Conservation (phyloP, 2,888 invertebrate genomes). For the Drosophila gaucha region DNA sequence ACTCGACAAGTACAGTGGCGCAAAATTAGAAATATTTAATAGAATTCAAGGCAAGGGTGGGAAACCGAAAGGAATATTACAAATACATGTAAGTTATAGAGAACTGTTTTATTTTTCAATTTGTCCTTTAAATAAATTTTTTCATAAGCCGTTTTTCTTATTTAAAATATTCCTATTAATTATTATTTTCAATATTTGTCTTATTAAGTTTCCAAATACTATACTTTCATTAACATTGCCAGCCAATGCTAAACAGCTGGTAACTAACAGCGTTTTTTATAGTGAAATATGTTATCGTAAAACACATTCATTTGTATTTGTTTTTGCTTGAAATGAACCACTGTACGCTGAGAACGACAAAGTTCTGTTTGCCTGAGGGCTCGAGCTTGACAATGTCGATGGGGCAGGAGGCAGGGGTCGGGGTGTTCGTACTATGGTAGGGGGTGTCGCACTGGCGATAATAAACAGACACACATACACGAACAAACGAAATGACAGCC, state of each 20-base stretch:
- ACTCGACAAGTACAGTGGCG: conserved; percentile 43
- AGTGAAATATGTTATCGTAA: too few species aligned
- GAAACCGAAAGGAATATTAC: not conserved
- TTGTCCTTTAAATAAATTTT: not conserved
- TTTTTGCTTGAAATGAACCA: not conserved
- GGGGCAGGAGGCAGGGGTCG: conserved; percentile 1
- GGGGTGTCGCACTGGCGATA: conserved; percentile 57
- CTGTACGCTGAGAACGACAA: conserved; percentile 41
- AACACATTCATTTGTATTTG: not conserved
- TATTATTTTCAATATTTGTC: not conserved
- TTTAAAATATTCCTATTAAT: not conserved
- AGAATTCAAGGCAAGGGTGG: not conserved
- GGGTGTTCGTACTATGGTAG: not conserved
- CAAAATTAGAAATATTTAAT: not conserved
- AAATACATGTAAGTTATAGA: too few species aligned
- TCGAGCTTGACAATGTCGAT: conserved; percentile 16
- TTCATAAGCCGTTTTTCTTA: not conserved
- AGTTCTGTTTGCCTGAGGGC: conserved; percentile 52
- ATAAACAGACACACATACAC: conserved; percentile 74
- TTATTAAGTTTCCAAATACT: too few species aligned
- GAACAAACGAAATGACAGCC: conserved; percentile 57
- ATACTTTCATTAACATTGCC: not conserved
- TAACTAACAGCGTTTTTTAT: not conserved
- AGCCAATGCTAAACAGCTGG: not conserved
- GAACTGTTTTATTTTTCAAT: too few species aligned